Base-by-base conservation (phyloP, 2,797 vertebrate species). In the Pseudopleuronectes americanus region DNA sequence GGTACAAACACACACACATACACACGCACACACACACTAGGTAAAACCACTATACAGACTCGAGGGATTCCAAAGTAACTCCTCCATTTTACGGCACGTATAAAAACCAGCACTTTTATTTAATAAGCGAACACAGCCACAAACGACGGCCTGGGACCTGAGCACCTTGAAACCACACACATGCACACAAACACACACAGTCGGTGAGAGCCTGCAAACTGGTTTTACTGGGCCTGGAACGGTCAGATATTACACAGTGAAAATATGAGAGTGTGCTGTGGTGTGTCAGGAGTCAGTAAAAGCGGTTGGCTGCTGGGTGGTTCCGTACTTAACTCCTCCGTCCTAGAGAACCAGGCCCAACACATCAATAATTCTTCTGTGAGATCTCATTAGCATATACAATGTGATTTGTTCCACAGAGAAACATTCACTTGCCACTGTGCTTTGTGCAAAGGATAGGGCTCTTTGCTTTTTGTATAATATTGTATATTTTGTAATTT, bases 31-130 rank as follows among this genome's bases (percentile, higher is more conserved):
- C 60, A 68, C 60, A 56, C 47, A 60, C 68, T 62, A 71, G 64
- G 71, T 77, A 84, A 87, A n/a, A 90, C 90, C 76, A 48, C 80
- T 69, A 21, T 79, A 80, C 71, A 79, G 70, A 74, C 66, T 52
- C n/a, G 23, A 74, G 67, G 68, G 88, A 83, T 84, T 88, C 87
- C 87, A 76, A 78, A 90, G 85, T 84, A 87, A 90, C 81, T 84
- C 85, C 87, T 90, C 72, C 75, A 86, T 91, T 92, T 93, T 89
- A 93, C 81, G 23, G 88, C 59, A 53, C 79, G 53, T 87, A 92
- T 92, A 92, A 93, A 92, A 92, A 89, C 70, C 84, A 88, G 83
- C 76, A 83, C 87, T 91, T 85, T 87, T 89, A 90, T 92, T 92
- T 91, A 92, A 93, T 92, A 91, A 87, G 89, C 85, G 69, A 91